phyloP scores from a whole-genome alignment of 2,888 invertebrate genomes.

The Spisula solida region DNA sequence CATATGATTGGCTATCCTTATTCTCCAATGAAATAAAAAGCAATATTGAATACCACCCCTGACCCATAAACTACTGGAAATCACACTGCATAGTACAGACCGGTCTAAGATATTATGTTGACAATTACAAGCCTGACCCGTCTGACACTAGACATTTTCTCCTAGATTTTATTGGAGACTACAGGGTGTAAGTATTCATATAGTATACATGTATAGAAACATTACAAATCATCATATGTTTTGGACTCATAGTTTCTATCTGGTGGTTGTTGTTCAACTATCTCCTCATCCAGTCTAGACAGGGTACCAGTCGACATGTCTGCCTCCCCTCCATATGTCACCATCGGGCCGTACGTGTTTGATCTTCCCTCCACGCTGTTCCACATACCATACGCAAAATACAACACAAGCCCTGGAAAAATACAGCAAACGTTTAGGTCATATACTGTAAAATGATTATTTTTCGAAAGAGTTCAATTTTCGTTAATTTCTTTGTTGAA shows the following conservation, averaged over 20 bases:
- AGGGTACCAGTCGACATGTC: slow-evolving; percentile 74
- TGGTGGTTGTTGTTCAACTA: slow-evolving; percentile 74
- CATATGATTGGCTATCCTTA: too few species aligned
- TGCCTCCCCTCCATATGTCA: slow-evolving; percentile 80
- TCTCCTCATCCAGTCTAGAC: slow-evolving; percentile 75
- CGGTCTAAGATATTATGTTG: too few species aligned
- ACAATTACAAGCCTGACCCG: neutral
- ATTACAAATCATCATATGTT: slow-evolving; percentile 34
- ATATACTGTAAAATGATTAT: too few species aligned
- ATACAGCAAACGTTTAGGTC: neutral
- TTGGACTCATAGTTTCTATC: slow-evolving; percentile 46
- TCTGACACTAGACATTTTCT: neutral
- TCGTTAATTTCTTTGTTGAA: too few species aligned
- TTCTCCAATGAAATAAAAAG: too few species aligned
- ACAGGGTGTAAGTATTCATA: neutral
- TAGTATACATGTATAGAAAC: neutral
- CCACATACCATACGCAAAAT: slow-evolving; percentile 86
- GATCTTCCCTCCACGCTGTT: slow-evolving; percentile 82
- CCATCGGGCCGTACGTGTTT: slow-evolving; percentile 80
- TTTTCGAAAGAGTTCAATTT: too few species aligned
- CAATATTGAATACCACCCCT: too few species aligned
- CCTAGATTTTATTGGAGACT: neutral
- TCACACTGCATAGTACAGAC: too few species aligned
- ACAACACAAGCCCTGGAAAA: slow-evolving; percentile 84
- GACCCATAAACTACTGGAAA: too few species aligned